Percentiles rank a stretch among this genome's conserved stretches.
Evolutionary conservation across 2,113 vertebrate species (phyloP).

Genomic region (Caloenas nicobarica): DNA sequence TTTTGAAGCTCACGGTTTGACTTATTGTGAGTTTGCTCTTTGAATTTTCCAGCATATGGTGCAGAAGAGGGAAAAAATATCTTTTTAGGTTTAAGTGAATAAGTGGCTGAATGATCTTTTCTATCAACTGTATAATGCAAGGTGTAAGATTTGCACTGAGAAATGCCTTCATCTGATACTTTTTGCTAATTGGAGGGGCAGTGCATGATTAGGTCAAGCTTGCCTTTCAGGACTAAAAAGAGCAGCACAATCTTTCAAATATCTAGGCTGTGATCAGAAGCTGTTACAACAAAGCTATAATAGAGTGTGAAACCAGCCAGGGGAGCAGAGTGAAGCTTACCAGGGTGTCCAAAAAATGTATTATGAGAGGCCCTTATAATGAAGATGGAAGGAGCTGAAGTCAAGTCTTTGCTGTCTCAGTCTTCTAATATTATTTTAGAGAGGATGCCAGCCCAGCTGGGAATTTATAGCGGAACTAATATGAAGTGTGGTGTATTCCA

Average conservation of each 20-base stretch:
- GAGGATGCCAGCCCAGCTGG: conserved; percentile 18
- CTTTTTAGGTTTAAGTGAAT: not conserved
- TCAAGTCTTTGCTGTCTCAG: conserved; percentile 41
- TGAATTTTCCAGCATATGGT: conserved; percentile 23
- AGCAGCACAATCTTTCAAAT: not conserved
- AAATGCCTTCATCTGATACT: not conserved
- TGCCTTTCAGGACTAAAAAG: conserved; percentile 22
- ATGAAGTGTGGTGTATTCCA: conserved; percentile 25
- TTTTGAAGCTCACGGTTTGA: not conserved
- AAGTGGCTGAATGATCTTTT: conserved; percentile 17
- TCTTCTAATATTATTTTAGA: conserved; percentile 35
- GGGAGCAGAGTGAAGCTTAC: not conserved
- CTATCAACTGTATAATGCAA: not conserved
- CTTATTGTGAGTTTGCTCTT: not conserved
- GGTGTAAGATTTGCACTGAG: not conserved
- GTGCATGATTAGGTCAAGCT: not conserved
- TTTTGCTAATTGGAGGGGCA: conserved; percentile 2
- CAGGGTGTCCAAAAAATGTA: not conserved
- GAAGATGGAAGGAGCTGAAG: conserved; percentile 35
- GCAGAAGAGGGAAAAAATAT: not conserved
- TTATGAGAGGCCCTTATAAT: not conserved
- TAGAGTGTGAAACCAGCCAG: not conserved
- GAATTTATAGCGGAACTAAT: conserved; percentile 44
- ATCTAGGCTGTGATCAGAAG: not conserved
- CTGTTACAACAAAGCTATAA: not conserved